Base-by-base conservation (phyloP, 2,113 vertebrate species). In the Ariopsis seemanni region DNA sequence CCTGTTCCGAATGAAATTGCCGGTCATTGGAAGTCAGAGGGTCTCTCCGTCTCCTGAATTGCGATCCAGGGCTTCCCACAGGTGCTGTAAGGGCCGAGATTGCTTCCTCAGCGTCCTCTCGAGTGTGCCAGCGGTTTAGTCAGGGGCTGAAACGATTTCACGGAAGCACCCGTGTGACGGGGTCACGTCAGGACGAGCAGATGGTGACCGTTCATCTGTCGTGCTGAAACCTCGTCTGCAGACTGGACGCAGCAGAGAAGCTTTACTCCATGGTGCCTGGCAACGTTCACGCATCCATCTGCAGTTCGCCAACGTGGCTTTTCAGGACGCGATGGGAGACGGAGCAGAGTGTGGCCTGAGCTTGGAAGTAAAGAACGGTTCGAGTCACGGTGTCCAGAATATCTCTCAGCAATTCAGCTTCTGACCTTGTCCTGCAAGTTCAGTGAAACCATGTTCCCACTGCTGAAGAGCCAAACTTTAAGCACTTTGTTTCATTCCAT, bases 141-240 rank as follows among this genome's bases (percentile, higher is more conserved):
- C n/a, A 84, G 57, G 57, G 30, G 30, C 18, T 81, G 78, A 80
- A 80, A 79, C 25, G 77, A 67, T 52, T 50, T 27, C 7, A 12
- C 25, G 5, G 22, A 53, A 2, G 42, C 22, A 8, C 42, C 18
- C 25, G 50, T 69, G 50, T 65, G 25, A 52, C 22, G 15, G 52
- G 65, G 83, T 72, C 53, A n/a, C 53, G 42, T 58, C 8, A 74
- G 65, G 83, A 84, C 79, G 15, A 82, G 57, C 79, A 82, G 79
- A 82, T 82, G 79, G 79, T 62, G 78, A 60, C 20, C 55, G 55
- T 17, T 20, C n/a, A 34, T 58, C n/a, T 18, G n/a, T 80, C 15
- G n/a, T 34, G 30, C 57, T 25, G 58, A 82, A 82, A 62, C 30
- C 79, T 82, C 79, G 30, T 30, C 9, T 78, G 75, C 52, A 34